Evolutionary conservation across 2,797 vertebrate species (phyloP), one percentile per base, ranked within the genome.

Genomic region (Urocyon cinereoargenteus): DNA sequence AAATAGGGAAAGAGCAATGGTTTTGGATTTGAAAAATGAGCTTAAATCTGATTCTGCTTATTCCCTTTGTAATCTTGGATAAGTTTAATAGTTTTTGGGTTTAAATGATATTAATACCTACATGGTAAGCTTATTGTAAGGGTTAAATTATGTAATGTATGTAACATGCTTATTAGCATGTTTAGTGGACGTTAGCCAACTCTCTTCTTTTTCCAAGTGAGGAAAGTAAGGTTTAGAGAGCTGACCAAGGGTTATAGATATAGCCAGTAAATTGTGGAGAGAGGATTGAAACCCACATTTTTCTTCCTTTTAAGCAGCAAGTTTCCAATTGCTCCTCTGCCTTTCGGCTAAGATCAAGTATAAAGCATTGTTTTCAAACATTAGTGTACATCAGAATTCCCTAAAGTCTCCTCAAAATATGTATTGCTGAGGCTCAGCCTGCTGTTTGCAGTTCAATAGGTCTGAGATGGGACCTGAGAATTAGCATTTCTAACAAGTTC

Each of bases 41-140:
- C 93, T 96, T 90, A 75, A 92, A 84, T 94, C 49, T 93, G 57
- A 68, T 86, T 94, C 49, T 61, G 34, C 40, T 86, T 79, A 55
- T 19, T 83, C 6, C 0, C 62, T 90, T 73, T 92, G 14, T 87
- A 84, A 55, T 86, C 55, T 87, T 84, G 57, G 59, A 3, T 53
- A n/a, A 77, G 15, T 53, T 81, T 16, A 34, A n/a, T 57, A 78
- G 85, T 82, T 57, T 77, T 66, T 77, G 49, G 64, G 14, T 55
- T 3, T 85, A 81, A 92, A 62, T 95, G 18, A 5, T 59, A 73
- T 59, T 78, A 85, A 9, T 83, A 59, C 75, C 26, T 89, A 51
- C 21, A n/a, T 36, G 51, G 24, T 51, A 88, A 83, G 12, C 55
- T 96, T 49, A 64, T 91, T 91, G 12, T 28, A 70, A 84, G 34